Percentiles rank a stretch among this genome's conserved stretches.
These are phyloP conservation scores for Hedychridium roseum DNA, from an alignment of 2,888 invertebrate genomes.

Conservation along the genomic window DNA sequence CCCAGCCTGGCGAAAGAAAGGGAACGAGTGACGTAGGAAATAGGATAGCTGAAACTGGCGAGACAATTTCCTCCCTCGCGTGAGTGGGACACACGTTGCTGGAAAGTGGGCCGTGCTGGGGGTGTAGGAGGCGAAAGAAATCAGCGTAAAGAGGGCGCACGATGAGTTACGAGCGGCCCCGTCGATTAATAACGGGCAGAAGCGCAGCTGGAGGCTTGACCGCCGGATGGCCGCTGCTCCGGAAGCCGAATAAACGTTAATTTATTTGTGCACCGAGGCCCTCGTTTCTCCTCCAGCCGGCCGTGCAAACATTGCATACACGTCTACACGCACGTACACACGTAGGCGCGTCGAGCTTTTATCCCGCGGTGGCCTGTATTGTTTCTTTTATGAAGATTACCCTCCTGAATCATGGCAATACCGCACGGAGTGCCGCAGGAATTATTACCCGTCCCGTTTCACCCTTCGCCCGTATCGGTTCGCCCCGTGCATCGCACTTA, in stretches of 20 bases:
- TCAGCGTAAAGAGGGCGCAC: conserved; percentile 14
- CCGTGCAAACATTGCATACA: conserved; percentile 4
- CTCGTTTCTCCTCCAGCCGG: neutral
- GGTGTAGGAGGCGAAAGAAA: conserved; percentile 7
- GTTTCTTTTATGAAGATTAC: conserved; percentile 36
- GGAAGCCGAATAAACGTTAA: conserved; percentile 38
- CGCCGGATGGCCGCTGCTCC: conserved; percentile 21
- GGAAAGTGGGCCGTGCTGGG: neutral
- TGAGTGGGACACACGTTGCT: conserved; percentile 4
- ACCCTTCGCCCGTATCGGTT: conserved; percentile 9
- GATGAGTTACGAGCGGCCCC: conserved; percentile 31
- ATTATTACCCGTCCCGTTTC: conserved; percentile 19
- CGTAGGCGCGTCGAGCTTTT: conserved; percentile 15
- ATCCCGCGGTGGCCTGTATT: conserved; percentile 15
- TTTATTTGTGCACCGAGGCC: conserved; percentile 26
- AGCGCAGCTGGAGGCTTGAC: conserved; percentile 36
- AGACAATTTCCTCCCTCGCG: too few relatives aligned
- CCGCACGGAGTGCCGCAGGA: conserved; percentile 14
- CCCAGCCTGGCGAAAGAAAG: too few relatives aligned
- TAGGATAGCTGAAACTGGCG: too few relatives aligned
- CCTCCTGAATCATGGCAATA: conserved; percentile 26
- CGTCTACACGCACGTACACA: neutral
- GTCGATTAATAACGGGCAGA: conserved; percentile 40
- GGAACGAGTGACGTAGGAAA: too few relatives aligned
- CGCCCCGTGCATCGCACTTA: conserved; percentile 8